Conservation (phyloP, 2,797 vertebrate species). For the Chelmon rostratus region DNA sequence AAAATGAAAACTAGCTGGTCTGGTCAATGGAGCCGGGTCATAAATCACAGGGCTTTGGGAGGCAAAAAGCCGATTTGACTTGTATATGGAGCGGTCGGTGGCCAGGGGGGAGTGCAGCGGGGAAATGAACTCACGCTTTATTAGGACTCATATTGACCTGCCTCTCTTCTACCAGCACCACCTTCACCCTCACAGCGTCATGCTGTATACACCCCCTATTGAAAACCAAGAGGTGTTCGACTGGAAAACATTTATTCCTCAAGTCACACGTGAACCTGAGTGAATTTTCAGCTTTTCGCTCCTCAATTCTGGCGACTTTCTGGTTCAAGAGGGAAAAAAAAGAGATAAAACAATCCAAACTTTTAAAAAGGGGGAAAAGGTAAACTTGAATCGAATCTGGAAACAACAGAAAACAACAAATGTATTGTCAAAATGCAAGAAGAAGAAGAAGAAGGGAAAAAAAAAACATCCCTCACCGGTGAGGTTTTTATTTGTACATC, state of each 20-base stretch:
- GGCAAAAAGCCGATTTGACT: constrained; percentile 96
- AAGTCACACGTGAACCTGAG: constrained; percentile 57
- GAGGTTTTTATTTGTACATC: constrained; percentile 84
- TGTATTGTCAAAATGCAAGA: constrained; percentile 75
- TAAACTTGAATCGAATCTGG: constrained; percentile 75
- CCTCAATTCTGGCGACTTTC: constrained; percentile 46
- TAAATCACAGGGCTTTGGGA: constrained; percentile 95
- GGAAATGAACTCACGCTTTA: constrained; percentile 89
- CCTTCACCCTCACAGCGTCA: constrained; percentile 63
- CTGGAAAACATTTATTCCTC: constrained; percentile 68
- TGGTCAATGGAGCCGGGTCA: constrained; percentile 95
- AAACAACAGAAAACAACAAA: constrained; percentile 81
- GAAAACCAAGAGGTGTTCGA: constrained; percentile 59
- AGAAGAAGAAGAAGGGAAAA: constrained; percentile 18
- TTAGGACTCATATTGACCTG: constrained; percentile 87
- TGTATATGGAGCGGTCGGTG: constrained; percentile 92
- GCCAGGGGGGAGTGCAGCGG: constrained; percentile 81
- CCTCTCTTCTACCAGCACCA: constrained; percentile 77
- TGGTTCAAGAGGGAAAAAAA: constrained; percentile 44
- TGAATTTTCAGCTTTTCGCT: constrained; percentile 49
- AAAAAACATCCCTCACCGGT: constrained; percentile 74
- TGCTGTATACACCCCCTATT: constrained; percentile 55
- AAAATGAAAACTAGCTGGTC: constrained; percentile 99
- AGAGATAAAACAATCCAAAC: constrained; percentile 68
- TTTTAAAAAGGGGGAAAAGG: constrained; percentile 63